Conservation (phyloP, 2,113 vertebrate genomes). For the Physeter macrocephalus region DNA sequence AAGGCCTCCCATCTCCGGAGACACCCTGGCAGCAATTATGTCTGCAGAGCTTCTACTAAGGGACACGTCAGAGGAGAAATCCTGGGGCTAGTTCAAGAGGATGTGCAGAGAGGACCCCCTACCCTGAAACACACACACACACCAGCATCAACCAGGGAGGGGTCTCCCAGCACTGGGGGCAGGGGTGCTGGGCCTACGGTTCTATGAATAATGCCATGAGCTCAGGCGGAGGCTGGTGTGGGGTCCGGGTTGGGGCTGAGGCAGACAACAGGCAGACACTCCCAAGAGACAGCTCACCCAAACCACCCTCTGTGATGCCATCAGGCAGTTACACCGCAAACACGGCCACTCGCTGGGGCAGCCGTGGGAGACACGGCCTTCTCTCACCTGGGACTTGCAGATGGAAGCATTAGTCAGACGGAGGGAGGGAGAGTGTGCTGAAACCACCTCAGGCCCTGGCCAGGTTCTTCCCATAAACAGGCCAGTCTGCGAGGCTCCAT, state of each 20-base stretch:
- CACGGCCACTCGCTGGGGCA: not conserved
- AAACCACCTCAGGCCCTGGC: slow-evolving; percentile 56
- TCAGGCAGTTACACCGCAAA: slow-evolving; percentile 57
- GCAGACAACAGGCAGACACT: slow-evolving; percentile 43
- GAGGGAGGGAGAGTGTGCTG: slow-evolving; percentile 23
- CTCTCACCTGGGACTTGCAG: slow-evolving; percentile 46
- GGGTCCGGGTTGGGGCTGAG: slow-evolving; percentile 20
- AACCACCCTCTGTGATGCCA: slow-evolving; percentile 55
- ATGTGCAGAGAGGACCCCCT: not conserved
- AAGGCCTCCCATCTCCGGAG: not conserved
- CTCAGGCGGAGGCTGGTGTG: not conserved
- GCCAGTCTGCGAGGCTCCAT: not conserved
- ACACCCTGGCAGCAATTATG: not conserved
- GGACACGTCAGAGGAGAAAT: not conserved
- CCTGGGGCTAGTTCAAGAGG: not conserved
- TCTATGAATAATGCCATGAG: not conserved
- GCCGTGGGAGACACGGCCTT: not conserved
- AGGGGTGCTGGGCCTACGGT: not conserved
- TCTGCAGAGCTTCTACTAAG: not conserved
- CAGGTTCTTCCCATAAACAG: not conserved
- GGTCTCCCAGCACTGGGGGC: not conserved
- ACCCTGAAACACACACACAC: not conserved
- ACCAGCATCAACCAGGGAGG: not conserved
- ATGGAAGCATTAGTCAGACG: slow-evolving; percentile 58
- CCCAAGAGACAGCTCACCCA: slow-evolving; percentile 58